phyloP scores from a whole-genome alignment of 2,888 invertebrate genomes.

The Germaria angustata region DNA sequence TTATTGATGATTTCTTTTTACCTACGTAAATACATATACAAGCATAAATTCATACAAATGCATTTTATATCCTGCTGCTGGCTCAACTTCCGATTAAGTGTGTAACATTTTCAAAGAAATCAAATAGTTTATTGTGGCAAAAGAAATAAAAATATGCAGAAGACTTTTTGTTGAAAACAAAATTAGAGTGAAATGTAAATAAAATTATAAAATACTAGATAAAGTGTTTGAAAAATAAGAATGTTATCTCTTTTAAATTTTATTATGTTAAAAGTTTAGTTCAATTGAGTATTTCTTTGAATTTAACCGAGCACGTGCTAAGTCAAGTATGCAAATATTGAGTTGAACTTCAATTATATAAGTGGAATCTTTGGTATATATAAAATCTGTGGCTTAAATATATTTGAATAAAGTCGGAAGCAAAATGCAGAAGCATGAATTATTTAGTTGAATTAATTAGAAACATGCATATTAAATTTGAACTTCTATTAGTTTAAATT shows the following conservation, averaged over 20 bases:
- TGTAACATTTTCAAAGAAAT: slow-evolving; percentile 16
- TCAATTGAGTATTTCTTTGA: background rate
- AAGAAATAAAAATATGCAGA: background rate
- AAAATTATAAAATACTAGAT: background rate
- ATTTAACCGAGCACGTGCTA: background rate
- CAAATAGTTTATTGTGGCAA: background rate
- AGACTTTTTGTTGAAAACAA: background rate
- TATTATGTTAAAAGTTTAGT: background rate
- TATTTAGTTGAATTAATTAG: no score
- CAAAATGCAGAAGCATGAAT: background rate
- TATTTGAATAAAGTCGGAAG: background rate
- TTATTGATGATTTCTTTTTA: background rate
- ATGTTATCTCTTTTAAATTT: slow-evolving; percentile 4
- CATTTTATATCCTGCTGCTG: slow-evolving; percentile 34
- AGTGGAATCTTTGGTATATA: background rate
- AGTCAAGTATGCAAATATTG: slow-evolving; percentile 25
- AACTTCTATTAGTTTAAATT: no score
- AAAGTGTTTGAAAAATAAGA: background rate
- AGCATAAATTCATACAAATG: slow-evolving; percentile 16
- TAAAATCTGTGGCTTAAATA: background rate
- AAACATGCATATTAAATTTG: no score
- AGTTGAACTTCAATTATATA: slow-evolving; percentile 15
- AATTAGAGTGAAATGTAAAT: background rate
- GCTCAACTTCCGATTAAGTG: slow-evolving; percentile 24
- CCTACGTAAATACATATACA: no score